phyloP scores from a whole-genome alignment of 1,140 invertebrate species.

The Leptestheria dahalacensis region DNA sequence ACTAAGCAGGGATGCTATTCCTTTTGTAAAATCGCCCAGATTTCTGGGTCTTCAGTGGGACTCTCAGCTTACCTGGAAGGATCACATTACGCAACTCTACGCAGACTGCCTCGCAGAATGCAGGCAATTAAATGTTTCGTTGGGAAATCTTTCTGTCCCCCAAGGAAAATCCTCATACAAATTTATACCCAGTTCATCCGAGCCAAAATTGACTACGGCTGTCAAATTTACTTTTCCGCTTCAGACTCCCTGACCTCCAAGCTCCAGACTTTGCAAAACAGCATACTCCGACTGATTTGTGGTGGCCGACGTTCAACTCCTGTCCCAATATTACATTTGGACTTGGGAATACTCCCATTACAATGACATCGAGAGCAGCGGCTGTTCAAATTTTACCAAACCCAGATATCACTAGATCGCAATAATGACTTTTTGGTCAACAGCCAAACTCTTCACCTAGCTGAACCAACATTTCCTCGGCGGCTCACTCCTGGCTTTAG shows the following conservation, averaged over 20 bases:
- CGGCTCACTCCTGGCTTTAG: no score
- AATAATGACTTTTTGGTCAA: no score
- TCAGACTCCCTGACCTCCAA: not conserved
- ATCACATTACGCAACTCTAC: not conserved
- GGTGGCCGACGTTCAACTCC: not conserved
- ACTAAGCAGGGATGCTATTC: not conserved
- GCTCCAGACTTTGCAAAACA: not conserved
- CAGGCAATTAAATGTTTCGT: not conserved
- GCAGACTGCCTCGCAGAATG: not conserved
- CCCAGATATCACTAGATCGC: no score
- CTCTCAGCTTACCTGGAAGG: not conserved
- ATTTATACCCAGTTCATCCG: not conserved
- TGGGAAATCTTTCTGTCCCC: not conserved
- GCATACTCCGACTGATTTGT: not conserved
- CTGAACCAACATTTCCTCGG: no score
- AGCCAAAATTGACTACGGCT: not conserved
- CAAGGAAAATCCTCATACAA: not conserved
- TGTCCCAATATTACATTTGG: not conserved
- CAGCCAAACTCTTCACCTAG: no score
- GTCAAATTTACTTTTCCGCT: not conserved
- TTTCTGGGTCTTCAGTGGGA: not conserved
- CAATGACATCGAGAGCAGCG: no score
- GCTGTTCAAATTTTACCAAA: no score
- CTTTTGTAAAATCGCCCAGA: not conserved
- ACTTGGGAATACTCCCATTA: no score